These are phyloP conservation scores for Pristionchus maxplancki DNA, from an alignment of 2,888 invertebrate species.

Conservation along the genomic window DNA sequence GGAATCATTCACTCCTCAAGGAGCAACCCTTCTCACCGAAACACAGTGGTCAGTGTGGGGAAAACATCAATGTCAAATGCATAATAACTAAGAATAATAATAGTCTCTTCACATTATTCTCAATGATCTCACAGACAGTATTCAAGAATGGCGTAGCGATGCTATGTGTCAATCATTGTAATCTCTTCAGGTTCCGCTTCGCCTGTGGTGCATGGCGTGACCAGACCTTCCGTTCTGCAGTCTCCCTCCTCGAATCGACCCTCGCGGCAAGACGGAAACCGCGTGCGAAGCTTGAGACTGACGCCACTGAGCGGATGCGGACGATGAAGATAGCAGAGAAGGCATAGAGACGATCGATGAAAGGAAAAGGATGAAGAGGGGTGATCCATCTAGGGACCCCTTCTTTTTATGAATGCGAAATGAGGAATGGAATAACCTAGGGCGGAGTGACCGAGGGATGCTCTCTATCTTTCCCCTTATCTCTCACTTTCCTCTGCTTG, in stretches of 20 bases:
- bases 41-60: constrained; percentile 46
- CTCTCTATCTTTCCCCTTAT: background rate
- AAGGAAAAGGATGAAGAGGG: background rate
- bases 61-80: no score
- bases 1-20: constrained; percentile 38
- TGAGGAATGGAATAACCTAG: background rate
- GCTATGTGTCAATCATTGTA: background rate
- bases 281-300: constrained; percentile 14
- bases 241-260: constrained; percentile 14
- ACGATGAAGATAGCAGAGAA: constrained; percentile 6
- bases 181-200: constrained; percentile 37
- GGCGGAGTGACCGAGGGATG: background rate
- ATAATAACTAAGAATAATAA: background rate
- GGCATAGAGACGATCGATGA: background rate
- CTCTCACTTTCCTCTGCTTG: constrained; percentile 7
- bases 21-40: constrained; percentile 9
- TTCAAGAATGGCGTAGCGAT: background rate
- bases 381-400: background rate
- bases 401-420: background rate
- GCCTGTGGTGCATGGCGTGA: constrained; percentile 31
- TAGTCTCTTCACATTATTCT: no score
- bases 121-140: background rate
- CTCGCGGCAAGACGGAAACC: background rate
- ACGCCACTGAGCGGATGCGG: background rate
- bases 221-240: constrained; percentile 18